These are phyloP conservation scores for Cebus imitator DNA, from an alignment of 2,113 vertebrate genomes.

Conservation along the genomic window DNA sequence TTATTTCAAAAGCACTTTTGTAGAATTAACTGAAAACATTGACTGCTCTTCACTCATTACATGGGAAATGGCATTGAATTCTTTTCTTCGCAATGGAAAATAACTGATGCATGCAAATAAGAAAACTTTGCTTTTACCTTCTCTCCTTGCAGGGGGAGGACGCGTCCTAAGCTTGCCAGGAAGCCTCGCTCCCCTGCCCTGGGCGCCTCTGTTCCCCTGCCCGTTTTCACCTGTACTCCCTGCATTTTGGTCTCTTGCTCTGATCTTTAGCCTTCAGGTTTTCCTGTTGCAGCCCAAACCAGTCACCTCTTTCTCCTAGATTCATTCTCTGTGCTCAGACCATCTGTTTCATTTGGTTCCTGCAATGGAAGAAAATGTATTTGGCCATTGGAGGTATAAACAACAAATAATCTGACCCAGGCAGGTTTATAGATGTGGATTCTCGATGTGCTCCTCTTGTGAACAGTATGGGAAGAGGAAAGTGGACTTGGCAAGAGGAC, in stretches of 20 bases:
- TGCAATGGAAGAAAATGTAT: not conserved
- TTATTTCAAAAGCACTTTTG: not conserved
- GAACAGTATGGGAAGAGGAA: not conserved
- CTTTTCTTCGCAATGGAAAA: slow-evolving; percentile 19
- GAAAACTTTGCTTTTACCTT: not conserved
- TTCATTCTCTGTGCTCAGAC: not conserved
- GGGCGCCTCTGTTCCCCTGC: not conserved
- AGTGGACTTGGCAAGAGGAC: not conserved
- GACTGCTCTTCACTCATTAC: not conserved
- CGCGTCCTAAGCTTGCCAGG: fast-evolving
- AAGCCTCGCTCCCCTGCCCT: not conserved
- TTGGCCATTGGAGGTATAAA: not conserved
- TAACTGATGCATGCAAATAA: not conserved
- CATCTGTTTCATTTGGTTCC: not conserved
- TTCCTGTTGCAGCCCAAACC: not conserved
- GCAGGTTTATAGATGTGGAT: not conserved
- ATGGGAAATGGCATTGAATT: not conserved
- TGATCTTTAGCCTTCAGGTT: not conserved
- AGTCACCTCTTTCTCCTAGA: not conserved
- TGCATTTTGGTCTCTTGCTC: not conserved
- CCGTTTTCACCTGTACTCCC: not conserved
- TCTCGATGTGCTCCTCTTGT: not conserved
- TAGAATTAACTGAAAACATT: slow-evolving; percentile 20
- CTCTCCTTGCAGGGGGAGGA: not conserved
- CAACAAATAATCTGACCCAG: not conserved